Conservation (phyloP, 2,113 vertebrate species). For the Phylloscopus trochiloides region DNA sequence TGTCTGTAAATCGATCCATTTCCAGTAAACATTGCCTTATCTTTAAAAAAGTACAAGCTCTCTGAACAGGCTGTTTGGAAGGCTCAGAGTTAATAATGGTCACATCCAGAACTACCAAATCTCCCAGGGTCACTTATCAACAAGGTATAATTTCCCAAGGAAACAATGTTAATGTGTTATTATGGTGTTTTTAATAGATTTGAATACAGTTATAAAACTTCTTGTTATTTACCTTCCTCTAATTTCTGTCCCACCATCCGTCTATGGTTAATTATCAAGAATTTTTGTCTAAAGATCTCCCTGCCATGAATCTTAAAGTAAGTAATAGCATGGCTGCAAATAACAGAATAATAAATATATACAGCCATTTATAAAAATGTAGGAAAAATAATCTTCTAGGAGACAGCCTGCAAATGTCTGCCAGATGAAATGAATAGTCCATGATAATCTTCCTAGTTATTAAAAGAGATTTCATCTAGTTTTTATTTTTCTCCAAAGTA, state of each 20-base stretch:
- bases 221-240: not conserved
- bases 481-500: constrained; percentile 29
- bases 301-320: not conserved
- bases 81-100: not conserved
- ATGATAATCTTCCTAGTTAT: constrained; percentile 17
- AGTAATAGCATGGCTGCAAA: not conserved
- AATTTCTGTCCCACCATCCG: accelerated
- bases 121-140: not conserved
- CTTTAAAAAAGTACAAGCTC: not conserved
- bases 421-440: not conserved
- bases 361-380: not conserved
- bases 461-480: constrained; percentile 41
- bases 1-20: not conserved
- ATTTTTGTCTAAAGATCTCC: not conserved
- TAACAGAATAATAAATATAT: not conserved
- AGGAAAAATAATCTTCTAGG: not conserved
- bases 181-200: not conserved
- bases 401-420: not conserved
- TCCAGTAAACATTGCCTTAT: not conserved
- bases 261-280: not conserved
- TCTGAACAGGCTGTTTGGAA: not conserved
- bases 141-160: not conserved
- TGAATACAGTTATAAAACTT: not conserved
- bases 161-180: not conserved
- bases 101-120: not conserved